A percentile compares a stretch with the other conserved stretches of the same genome.
Evolutionary conservation across 2,888 invertebrate genomes (phyloP).

Genomic region (Dasypolia templi): DNA sequence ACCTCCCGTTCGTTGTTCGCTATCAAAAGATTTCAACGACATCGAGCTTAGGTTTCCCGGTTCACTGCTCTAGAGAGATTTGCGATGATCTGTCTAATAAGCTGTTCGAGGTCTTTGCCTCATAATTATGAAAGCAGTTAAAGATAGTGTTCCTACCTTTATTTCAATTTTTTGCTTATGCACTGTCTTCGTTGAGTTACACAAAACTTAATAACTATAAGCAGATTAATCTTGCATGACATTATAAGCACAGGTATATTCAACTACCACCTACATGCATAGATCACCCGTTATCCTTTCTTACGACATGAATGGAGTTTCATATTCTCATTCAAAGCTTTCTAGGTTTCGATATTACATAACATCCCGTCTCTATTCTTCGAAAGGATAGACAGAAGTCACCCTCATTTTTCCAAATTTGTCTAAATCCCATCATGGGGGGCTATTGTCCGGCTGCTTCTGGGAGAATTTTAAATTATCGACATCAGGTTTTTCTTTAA

Average conservation of each 20-base stretch:
- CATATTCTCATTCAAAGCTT: not conserved
- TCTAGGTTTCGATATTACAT: not conserved
- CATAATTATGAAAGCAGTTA: not conserved
- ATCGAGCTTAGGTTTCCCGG: not conserved
- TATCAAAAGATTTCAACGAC: conserved; percentile 49
- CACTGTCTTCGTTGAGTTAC: not conserved
- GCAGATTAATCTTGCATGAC: not conserved
- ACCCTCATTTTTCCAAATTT: not conserved
- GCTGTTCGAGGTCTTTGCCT: not conserved
- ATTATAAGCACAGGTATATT: not conserved
- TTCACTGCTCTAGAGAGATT: not conserved
- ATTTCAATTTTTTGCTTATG: not conserved
- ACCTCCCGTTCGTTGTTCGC: not conserved
- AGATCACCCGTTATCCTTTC: not conserved
- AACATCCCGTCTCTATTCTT: not conserved
- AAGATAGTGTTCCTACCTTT: not conserved
- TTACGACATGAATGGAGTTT: not conserved
- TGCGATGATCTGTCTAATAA: not conserved
- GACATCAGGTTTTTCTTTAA: not conserved
- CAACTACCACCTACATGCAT: not conserved
- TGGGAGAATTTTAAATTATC: not conserved
- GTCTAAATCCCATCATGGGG: not conserved
- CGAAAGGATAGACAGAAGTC: not conserved
- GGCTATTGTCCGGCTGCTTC: not conserved
- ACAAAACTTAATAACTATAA: too few species aligned